Conservation (phyloP, 64 coral and sea anemone genomes). For the Pocillopora damicornis region DNA sequence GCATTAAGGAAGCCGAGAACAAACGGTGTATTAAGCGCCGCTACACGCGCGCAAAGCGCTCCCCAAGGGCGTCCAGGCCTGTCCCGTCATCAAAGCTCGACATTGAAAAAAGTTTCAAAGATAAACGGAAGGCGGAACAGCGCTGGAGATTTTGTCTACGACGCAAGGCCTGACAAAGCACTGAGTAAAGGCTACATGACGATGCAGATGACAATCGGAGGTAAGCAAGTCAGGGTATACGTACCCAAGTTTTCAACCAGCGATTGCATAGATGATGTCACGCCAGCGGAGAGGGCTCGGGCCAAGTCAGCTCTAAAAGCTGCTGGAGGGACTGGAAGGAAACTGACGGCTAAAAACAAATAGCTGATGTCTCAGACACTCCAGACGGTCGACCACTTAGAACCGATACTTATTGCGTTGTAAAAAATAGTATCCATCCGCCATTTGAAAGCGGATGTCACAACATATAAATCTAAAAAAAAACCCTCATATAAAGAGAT, state of each 20-base stretch:
- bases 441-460: too few species aligned
- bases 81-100: neutral
- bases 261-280: constrained; percentile 27
- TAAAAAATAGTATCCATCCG: too few species aligned
- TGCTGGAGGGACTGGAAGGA: neutral
- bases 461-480: too few species aligned
- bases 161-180: constrained; percentile 62
- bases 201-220: constrained; percentile 75
- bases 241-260: constrained; percentile 62
- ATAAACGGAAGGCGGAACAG: neutral
- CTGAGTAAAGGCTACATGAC: constrained; percentile 64
- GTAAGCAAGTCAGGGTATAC: constrained; percentile 61
- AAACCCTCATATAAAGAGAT: too few species aligned
- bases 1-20: neutral
- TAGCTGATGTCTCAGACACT: neutral
- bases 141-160: constrained; percentile 32
- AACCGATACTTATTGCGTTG: too few species aligned
- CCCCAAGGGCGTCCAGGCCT: neutral
- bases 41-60: neutral
- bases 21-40: neutral
- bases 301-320: constrained; percentile 18
- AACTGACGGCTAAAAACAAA: neutral
- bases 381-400: neutral
- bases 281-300: constrained; percentile 32
- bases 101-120: neutral